A percentile compares a stretch with the other conserved stretches of the same genome.
Evolutionary conservation across 2,113 vertebrate genomes (phyloP).

Genomic region (Barnardius zonarius): DNA sequence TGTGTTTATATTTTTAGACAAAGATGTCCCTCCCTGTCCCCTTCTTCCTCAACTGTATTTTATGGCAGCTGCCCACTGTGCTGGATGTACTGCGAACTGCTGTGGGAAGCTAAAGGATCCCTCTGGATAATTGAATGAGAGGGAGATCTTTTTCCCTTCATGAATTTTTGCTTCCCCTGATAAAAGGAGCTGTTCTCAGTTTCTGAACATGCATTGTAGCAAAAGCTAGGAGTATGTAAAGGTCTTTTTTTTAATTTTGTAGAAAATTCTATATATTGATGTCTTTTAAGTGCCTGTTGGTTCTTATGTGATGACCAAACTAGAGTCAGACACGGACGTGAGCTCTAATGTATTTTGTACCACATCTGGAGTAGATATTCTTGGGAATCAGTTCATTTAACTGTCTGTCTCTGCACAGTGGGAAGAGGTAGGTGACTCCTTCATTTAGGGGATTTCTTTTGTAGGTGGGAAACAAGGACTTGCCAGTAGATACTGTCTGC

Average conservation of each 20-base stretch:
- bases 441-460: constrained; percentile 28
- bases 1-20: not conserved
- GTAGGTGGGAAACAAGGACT: not conserved
- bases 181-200: not conserved
- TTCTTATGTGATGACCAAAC: not conserved
- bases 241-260: not conserved
- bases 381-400: not conserved
- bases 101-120: not conserved
- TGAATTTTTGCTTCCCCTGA: not conserved
- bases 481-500: not conserved
- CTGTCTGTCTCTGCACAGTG: not conserved
- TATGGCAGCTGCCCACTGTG: not conserved
- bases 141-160: not conserved
- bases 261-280: not conserved
- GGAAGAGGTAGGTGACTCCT: not conserved
- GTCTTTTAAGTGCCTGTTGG: not conserved
- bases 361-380: not conserved
- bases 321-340: not conserved
- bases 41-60: not conserved
- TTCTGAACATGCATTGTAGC: not conserved
- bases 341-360: not conserved
- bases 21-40: not conserved
- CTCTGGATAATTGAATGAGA: rapidly evolving
- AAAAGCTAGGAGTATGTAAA: not conserved
- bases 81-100: not conserved